Evolutionary conservation across 2,797 vertebrate species (phyloP), one percentile per base, ranked within the genome.

Genomic region (Rhabdomys pumilio): DNA sequence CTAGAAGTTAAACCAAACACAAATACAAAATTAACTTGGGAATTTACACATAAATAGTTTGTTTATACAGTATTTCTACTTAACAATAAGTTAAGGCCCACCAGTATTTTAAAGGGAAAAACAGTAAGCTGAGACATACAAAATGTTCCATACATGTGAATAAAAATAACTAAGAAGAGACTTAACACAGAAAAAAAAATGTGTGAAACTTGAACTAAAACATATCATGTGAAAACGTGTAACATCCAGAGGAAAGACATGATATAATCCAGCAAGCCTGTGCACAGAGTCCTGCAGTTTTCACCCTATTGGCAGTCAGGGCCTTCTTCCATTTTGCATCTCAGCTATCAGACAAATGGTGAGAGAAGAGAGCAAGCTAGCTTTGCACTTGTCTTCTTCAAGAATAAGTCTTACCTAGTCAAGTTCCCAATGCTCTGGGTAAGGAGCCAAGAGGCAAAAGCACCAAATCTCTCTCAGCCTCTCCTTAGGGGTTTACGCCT

Each of bases 261-360:
- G 91, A 81, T 26, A 67, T 19, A 95, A 87, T 22, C 1, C 47
- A 73, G 50, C 79, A 96, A 85, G 94, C 91, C 41, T 38, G 87
- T 86, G 77, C 84, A 88, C 90, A 77, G 77, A 96, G 89, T 79
- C 69, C 41, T 97, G 73, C 94, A 47, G 82, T 87, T 89, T 86
- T 95, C 94, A 92, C 73, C 79, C 80, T 72, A 92, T 82, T 97
- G 97, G 85, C 94, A 47, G 3, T 34, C 53, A 65, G 22, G 29
- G 12, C 19, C 29, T 67, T 12, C 83, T 85, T 85, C 29, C 44
- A 2, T 85, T 44, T 83, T 31, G 1, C 31, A 44, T 83, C 82
- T 65, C 2, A 1, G 59, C 29, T 47, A 11, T 31, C 59, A 65
- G 41, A 22, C 26, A 20, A 84, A 13, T 24, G 63, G 31, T n/a